A percentile compares a stretch with the other conserved stretches of the same genome.
phyloP scores from a whole-genome alignment of 2,888 invertebrate species.

The Malachius bipustulatus region DNA sequence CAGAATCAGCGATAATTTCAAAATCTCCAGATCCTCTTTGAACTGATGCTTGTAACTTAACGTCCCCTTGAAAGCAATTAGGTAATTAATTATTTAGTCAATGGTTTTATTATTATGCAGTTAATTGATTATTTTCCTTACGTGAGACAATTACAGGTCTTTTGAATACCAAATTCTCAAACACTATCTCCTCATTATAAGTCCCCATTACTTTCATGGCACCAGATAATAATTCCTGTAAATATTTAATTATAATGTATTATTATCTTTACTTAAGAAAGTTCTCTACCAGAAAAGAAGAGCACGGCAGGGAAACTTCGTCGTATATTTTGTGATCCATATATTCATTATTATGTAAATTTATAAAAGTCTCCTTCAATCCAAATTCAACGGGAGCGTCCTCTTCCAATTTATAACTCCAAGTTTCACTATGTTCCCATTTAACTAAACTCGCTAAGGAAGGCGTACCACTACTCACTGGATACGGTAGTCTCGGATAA shows the following conservation, averaged over 20 bases:
- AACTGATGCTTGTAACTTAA: conserved; percentile 34
- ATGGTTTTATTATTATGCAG: too few species aligned
- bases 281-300: conserved; percentile 27
- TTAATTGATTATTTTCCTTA: too few species aligned
- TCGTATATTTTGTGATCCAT: conserved; percentile 32
- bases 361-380: conserved; percentile 36
- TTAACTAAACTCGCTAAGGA: conserved; percentile 70
- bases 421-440: conserved; percentile 82
- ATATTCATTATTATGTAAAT: conserved; percentile 38
- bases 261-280: not conserved
- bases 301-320: conserved; percentile 29
- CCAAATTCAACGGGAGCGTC: conserved; percentile 29
- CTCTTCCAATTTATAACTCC: conserved; percentile 42
- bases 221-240: too few species aligned
- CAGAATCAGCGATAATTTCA: conserved; percentile 41
- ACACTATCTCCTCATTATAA: too few species aligned
- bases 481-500: conserved; percentile 66
- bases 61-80: conserved; percentile 25
- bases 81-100: conserved; percentile 23
- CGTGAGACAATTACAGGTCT: too few species aligned
- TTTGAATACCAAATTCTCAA: too few species aligned
- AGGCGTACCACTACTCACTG: conserved; percentile 78
- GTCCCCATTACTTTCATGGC: too few species aligned
- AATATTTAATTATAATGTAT: conserved; percentile 21
- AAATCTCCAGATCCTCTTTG: conserved; percentile 36